Evolutionary conservation across 2,888 invertebrate species (phyloP).

Genomic region (Torymus texanus): DNA sequence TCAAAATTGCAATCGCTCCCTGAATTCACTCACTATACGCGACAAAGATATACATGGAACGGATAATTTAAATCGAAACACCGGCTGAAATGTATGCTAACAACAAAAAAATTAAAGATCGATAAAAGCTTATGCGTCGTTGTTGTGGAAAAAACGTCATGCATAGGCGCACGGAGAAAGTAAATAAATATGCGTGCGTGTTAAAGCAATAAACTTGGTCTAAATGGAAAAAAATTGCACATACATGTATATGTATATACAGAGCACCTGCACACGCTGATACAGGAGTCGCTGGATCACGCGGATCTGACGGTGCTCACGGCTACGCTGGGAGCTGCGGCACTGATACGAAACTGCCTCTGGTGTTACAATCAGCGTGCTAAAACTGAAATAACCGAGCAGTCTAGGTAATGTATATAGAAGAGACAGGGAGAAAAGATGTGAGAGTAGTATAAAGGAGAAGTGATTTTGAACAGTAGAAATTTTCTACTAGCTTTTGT

Average conservation of each 20-base stretch:
- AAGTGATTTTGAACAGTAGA: background rate
- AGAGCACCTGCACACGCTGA: conserved; percentile 87
- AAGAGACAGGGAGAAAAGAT: background rate
- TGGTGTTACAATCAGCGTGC: conserved; percentile 84
- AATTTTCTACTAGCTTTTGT: background rate
- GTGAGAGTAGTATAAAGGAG: background rate
- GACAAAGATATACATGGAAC: no score
- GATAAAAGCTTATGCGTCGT: background rate
- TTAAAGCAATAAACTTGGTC: no score
- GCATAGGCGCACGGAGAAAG: no score
- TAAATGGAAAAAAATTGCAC: no score
- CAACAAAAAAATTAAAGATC: background rate
- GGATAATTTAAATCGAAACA: background rate
- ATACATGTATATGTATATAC: background rate
- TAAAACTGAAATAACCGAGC: conserved; percentile 69
- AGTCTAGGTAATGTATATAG: conserved; percentile 62
- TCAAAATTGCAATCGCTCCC: no score
- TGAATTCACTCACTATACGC: no score
- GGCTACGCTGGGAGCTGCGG: conserved; percentile 88
- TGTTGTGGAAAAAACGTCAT: no score
- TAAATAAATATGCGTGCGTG: no score
- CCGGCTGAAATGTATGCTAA: background rate
- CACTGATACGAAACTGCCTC: conserved; percentile 85
- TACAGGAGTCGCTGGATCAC: conserved; percentile 90
- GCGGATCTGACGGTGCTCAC: conserved; percentile 88